Conservation (phyloP, 2,888 invertebrate genomes). For the Lasioglossum leucozonium region DNA sequence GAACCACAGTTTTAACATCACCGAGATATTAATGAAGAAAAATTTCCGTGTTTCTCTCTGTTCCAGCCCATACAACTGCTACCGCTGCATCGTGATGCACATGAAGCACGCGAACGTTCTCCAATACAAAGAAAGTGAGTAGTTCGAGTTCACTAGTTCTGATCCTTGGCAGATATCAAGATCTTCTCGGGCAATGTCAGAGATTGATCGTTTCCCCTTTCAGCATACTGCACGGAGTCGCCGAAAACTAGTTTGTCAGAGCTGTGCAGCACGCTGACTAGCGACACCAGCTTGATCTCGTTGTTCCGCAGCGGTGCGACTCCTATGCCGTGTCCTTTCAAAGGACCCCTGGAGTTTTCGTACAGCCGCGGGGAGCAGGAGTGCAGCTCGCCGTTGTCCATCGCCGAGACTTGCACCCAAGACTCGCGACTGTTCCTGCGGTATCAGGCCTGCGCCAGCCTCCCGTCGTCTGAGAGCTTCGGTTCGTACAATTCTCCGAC, state of each 20-base stretch:
- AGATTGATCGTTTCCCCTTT: not conserved
- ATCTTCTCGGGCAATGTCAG: not conserved
- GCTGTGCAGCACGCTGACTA: constrained; percentile 88
- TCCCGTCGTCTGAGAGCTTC: constrained; percentile 91
- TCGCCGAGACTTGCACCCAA: constrained; percentile 93
- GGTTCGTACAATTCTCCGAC: constrained; percentile 85
- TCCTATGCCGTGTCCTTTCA: constrained; percentile 92
- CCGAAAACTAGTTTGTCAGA: constrained; percentile 39
- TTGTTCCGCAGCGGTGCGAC: constrained; percentile 90
- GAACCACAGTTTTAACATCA: not conserved
- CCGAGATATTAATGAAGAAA: not conserved
- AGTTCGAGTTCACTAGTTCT: not conserved
- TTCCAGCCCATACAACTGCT: constrained; percentile 89
- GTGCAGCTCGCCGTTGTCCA: constrained; percentile 90
- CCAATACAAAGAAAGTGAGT: constrained; percentile 94
- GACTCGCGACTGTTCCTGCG: constrained; percentile 91
- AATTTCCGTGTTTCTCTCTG: constrained; percentile 44
- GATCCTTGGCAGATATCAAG: not conserved
- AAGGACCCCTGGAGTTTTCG: constrained; percentile 92
- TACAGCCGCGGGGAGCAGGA: constrained; percentile 91
- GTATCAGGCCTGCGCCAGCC: constrained; percentile 93
- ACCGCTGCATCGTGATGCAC: constrained; percentile 91
- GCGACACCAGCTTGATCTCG: constrained; percentile 90
- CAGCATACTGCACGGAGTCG: constrained; percentile 70
- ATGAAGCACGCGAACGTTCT: constrained; percentile 91